Conservation (phyloP, 2,797 vertebrate species). For the Eurystomus glaucurus region DNA sequence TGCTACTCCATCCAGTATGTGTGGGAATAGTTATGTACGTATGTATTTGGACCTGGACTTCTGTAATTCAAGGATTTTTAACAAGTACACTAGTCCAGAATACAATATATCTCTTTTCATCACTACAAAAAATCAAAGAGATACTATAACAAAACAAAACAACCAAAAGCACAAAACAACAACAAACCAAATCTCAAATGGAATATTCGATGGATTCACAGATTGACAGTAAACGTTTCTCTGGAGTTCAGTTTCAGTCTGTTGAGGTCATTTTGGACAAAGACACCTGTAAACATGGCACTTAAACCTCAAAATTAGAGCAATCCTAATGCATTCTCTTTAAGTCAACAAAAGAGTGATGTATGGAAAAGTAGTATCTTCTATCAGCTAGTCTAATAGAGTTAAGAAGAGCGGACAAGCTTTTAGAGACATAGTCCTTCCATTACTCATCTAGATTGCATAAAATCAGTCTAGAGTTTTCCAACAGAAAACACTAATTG, state of each 20-base stretch:
- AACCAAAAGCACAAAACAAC: background rate
- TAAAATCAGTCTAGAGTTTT: too few relatives aligned
- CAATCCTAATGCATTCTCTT: too few relatives aligned
- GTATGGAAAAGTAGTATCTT: too few relatives aligned
- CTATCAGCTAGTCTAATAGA: too few relatives aligned
- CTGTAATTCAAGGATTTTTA: background rate
- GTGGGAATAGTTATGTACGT: background rate
- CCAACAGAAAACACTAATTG: too few relatives aligned
- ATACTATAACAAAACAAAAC: background rate
- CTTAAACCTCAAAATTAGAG: too few relatives aligned
- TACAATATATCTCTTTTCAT: background rate
- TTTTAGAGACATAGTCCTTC: too few relatives aligned
- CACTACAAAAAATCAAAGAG: background rate
- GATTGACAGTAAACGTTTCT: background rate
- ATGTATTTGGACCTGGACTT: background rate
- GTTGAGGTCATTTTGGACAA: too few relatives aligned
- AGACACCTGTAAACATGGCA: too few relatives aligned
- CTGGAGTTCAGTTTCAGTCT: background rate
- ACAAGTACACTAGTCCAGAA: background rate
- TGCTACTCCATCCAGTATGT: background rate
- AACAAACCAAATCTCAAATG: background rate
- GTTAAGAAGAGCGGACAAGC: too few relatives aligned
- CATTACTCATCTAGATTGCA: too few relatives aligned
- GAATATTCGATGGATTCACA: background rate
- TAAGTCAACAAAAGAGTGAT: too few relatives aligned